phyloP scores from a whole-genome alignment of 2,888 invertebrate genomes.

The Creontiades dilutus region DNA sequence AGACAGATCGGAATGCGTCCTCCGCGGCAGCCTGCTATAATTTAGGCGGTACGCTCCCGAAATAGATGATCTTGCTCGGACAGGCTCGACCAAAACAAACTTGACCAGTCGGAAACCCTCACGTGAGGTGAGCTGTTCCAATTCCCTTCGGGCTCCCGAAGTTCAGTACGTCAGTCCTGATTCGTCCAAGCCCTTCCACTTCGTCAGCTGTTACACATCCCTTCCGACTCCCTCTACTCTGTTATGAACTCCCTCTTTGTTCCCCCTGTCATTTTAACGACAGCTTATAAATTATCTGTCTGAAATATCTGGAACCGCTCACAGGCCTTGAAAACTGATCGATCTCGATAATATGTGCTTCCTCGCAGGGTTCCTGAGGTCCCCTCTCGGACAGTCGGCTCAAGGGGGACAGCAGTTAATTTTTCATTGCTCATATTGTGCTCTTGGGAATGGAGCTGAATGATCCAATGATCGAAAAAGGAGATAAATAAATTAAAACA shows the following conservation, averaged over 20 bases:
- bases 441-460: too few relatives aligned
- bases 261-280: constrained; percentile 3
- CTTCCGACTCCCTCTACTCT: background rate
- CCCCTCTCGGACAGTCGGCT: too few relatives aligned
- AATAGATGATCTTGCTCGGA: constrained; percentile 30
- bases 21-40: background rate
- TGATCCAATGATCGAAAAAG: too few relatives aligned
- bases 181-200: too few relatives aligned
- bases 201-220: background rate
- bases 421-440: too few relatives aligned
- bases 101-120: constrained; percentile 15
- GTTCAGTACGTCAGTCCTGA: too few relatives aligned
- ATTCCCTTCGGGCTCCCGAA: background rate
- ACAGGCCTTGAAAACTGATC: background rate
- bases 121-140: constrained; percentile 1
- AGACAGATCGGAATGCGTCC: constrained; percentile 7
- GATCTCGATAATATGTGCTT: background rate
- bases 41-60: background rate
- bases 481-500: too few relatives aligned
- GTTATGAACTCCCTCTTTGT: background rate
- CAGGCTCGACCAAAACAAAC: constrained; percentile 14
- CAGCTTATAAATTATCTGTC: constrained; percentile 25
- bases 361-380: background rate
- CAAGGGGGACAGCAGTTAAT: too few relatives aligned
- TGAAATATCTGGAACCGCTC: background rate